Evolutionary conservation across 1,140 invertebrate species (phyloP).

Genomic region (Parapsyche elsis): DNA sequence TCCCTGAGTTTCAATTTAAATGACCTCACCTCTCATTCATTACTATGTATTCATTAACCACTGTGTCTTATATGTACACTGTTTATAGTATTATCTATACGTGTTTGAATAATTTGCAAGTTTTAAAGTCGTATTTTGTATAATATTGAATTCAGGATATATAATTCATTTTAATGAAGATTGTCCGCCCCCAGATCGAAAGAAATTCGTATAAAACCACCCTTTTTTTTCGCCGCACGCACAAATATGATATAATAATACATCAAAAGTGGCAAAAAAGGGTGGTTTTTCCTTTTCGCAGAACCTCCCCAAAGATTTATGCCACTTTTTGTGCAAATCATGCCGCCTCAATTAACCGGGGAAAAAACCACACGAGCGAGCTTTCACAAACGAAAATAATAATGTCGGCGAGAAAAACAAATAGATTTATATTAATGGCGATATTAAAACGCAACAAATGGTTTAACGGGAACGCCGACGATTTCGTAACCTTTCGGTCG

Average conservation of each 20-base stretch:
- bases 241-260: slow-evolving; percentile 1
- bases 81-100: too few relatives aligned
- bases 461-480: slow-evolving; percentile 15
- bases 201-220: background rate
- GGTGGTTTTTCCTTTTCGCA: slow-evolving; percentile 17
- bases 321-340: slow-evolving; percentile 52
- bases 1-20: too few relatives aligned
- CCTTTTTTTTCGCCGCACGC: slow-evolving; percentile 14
- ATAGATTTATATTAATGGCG: slow-evolving; percentile 43
- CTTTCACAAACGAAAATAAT: slow-evolving; percentile 37
- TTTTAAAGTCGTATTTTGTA: background rate
- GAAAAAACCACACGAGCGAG: background rate
- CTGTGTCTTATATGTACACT: too few relatives aligned
- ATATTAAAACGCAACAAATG: slow-evolving; percentile 18
- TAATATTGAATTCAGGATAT: background rate
- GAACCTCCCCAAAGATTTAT: slow-evolving; percentile 48
- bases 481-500: background rate
- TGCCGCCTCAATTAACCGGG: slow-evolving; percentile 51
- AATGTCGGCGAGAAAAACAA: slow-evolving; percentile 47
- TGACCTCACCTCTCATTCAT: too few relatives aligned
- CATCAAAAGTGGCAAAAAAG: slow-evolving; percentile 33
- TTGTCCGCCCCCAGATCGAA: background rate
- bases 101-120: background rate
- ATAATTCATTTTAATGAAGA: background rate
- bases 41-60: too few relatives aligned